Percentiles rank a stretch among this genome's conserved stretches.
Conservation (phyloP, 2,113 vertebrate genomes). For the Corythornis cristatus region DNA sequence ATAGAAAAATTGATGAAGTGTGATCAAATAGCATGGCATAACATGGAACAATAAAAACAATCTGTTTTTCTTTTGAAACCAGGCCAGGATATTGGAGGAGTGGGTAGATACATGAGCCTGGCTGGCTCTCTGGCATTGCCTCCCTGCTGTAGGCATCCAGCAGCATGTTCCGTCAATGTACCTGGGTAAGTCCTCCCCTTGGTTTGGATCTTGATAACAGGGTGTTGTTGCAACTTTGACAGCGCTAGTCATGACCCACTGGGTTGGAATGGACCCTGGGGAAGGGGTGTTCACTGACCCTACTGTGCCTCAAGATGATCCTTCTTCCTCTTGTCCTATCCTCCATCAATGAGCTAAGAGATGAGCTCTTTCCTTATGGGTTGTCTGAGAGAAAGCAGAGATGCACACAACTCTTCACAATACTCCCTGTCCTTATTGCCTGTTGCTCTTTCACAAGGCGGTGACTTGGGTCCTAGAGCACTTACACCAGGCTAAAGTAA, state of each 20-base stretch:
- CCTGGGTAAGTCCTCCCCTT: background rate
- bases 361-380: background rate
- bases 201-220: background rate
- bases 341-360: background rate
- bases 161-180: background rate
- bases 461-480: background rate
- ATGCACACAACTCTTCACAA: background rate
- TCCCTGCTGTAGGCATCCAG: background rate
- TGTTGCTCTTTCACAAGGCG: accelerated
- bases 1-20: background rate
- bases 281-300: background rate
- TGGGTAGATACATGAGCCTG: background rate
- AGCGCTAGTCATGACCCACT: accelerated
- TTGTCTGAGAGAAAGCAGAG: background rate
- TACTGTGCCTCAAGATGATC: background rate
- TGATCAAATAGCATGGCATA: background rate
- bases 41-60: background rate
- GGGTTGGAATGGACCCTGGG: background rate
- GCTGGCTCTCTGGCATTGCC: background rate
- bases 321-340: background rate
- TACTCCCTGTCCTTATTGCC: background rate
- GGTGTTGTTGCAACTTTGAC: background rate
- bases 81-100: background rate
- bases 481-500: background rate
- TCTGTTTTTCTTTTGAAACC: background rate